phyloP scores from a whole-genome alignment of 2,888 invertebrate genomes.

The Branchellion lobata region DNA sequence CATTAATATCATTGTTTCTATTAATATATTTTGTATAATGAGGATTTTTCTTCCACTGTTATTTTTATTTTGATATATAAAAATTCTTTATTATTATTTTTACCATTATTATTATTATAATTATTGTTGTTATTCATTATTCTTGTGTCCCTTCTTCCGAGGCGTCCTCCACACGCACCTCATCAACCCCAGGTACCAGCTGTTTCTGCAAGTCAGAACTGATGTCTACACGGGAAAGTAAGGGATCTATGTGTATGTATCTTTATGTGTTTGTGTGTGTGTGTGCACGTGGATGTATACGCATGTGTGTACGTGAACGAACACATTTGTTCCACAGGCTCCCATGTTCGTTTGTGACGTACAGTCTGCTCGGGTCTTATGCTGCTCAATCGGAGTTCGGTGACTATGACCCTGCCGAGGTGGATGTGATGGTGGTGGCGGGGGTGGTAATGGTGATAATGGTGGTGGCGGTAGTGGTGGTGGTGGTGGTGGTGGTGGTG shows the following conservation, averaged over 20 bases:
- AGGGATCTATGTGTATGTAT: slow-evolving; percentile 53
- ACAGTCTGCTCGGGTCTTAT: slow-evolving; percentile 87
- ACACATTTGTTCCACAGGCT: slow-evolving; percentile 68
- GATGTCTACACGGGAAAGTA: slow-evolving; percentile 68
- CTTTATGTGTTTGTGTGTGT: neutral
- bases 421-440: neutral
- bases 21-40: too few species aligned
- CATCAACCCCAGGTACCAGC: slow-evolving; percentile 75
- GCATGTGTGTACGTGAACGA: too few species aligned
- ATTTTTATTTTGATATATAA: neutral
- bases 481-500: slow-evolving; percentile 6
- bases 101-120: too few species aligned
- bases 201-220: slow-evolving; percentile 87
- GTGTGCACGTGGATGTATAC: neutral
- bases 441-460: slow-evolving; percentile 23
- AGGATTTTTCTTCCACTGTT: neutral
- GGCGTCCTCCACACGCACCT: too few species aligned
- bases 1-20: neutral
- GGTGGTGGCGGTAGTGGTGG: slow-evolving; percentile 13
- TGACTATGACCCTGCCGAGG: slow-evolving; percentile 75
- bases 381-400: slow-evolving; percentile 93
- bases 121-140: too few species aligned
- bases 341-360: slow-evolving; percentile 94
- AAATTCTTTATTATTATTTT: too few species aligned
- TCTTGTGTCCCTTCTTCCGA: too few species aligned